phyloP scores from a whole-genome alignment of 37 sponge, comb jelly and placozoan genomes.

The Oscarella lobularis region DNA sequence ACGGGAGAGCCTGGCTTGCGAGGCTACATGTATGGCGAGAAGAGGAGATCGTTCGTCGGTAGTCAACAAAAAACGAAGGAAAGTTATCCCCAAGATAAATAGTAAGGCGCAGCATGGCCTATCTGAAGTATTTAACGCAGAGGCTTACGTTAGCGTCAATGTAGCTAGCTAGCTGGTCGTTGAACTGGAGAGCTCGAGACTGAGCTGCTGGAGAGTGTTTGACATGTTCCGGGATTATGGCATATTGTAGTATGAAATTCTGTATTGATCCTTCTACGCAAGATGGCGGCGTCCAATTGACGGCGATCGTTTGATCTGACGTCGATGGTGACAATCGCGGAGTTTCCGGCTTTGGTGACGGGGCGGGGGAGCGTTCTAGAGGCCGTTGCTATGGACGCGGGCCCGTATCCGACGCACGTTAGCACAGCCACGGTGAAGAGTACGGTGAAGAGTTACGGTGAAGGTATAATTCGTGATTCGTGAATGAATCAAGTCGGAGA shows the following conservation, averaged over 20 bases:
- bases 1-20: too few relatives aligned
- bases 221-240: neutral
- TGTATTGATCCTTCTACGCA: neutral
- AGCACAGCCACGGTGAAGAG: neutral
- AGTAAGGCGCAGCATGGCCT: too few relatives aligned
- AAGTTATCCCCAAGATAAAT: too few relatives aligned
- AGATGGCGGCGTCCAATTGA: neutral
- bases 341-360: neutral
- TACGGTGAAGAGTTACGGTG: too few relatives aligned
- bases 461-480: neutral
- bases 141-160: neutral
- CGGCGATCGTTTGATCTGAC: neutral
- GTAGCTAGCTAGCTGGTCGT: neutral
- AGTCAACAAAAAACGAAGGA: too few relatives aligned
- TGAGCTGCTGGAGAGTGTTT: too few relatives aligned
- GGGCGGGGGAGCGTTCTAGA: neutral
- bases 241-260: neutral
- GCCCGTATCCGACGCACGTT: neutral
- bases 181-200: neutral
- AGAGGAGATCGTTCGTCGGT: too few relatives aligned
- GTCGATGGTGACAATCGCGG: too few relatives aligned
- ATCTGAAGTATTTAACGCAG: neutral
- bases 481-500: neutral
- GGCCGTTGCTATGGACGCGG: neutral
- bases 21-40: too few relatives aligned